Evolutionary conservation across 2,888 invertebrate genomes (phyloP).

Genomic region (Nasonia oneida): DNA sequence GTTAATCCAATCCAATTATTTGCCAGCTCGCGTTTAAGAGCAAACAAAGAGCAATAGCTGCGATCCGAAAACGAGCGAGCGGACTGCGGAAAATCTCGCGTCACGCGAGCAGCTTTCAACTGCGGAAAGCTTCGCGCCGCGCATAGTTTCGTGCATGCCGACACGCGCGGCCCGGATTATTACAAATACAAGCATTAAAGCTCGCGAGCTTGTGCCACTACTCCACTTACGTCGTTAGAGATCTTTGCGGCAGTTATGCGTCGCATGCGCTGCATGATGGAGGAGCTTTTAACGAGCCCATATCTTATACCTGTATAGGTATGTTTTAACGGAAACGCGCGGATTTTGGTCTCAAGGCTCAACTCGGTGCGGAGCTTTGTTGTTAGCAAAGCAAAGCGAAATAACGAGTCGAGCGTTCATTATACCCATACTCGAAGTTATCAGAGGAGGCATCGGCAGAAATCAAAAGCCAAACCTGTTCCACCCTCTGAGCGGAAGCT

Average conservation of each 20-base stretch:
- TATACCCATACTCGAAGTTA: background rate
- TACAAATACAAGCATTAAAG: background rate
- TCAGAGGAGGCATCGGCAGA: too few relatives aligned
- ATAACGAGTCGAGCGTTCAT: too few relatives aligned
- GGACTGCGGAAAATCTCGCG: background rate
- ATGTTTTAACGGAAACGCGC: background rate
- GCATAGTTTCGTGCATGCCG: conserved; percentile 16
- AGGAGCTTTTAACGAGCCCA: background rate
- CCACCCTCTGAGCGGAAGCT: background rate
- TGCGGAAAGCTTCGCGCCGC: background rate
- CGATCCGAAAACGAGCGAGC: background rate
- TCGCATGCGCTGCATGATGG: background rate
- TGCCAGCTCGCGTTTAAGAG: background rate
- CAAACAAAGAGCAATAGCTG: background rate
- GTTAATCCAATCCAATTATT: background rate
- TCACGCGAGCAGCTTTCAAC: conserved; percentile 3
- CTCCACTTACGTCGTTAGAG: conserved; percentile 12
- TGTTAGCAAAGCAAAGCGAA: too few relatives aligned
- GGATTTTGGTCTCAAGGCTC: background rate
- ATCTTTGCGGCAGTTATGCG: background rate
- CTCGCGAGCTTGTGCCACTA: background rate
- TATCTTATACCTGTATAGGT: background rate
- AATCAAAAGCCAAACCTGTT: background rate
- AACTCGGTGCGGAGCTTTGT: too few relatives aligned
- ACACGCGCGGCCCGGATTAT: conserved; percentile 11